These are phyloP conservation scores for Agrotis ipsilon DNA, from an alignment of 2,888 invertebrate genomes.

Conservation along the genomic window DNA sequence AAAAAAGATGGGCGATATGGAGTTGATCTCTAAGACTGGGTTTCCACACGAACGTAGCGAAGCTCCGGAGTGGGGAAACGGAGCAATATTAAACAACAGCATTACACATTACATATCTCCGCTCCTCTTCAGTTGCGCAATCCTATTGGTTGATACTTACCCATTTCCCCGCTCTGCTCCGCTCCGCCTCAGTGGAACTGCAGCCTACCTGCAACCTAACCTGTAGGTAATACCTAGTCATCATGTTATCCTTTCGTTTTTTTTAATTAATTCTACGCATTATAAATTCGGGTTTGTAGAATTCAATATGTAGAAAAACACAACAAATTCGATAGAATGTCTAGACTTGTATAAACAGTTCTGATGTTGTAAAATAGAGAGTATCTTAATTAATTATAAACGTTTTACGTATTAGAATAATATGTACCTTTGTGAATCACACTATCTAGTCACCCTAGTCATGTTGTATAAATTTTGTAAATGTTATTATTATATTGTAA, in stretches of 20 bases:
- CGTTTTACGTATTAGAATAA: slow-evolving; percentile 24
- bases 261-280: background rate
- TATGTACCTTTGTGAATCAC: slow-evolving; percentile 43
- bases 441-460: slow-evolving; percentile 65
- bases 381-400: slow-evolving; percentile 20
- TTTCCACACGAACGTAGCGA: too few species aligned
- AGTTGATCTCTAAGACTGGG: background rate
- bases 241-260: too few species aligned
- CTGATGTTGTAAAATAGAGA: slow-evolving; percentile 10
- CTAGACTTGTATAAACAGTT: slow-evolving; percentile 5
- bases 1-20: too few species aligned
- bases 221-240: background rate
- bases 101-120: too few species aligned
- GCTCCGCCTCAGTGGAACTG: too few species aligned
- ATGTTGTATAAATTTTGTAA: slow-evolving; percentile 69
- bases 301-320: slow-evolving; percentile 6
- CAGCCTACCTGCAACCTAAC: too few species aligned
- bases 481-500: slow-evolving; percentile 60
- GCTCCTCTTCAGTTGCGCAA: too few species aligned
- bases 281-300: slow-evolving; percentile 15
- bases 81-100: too few species aligned
- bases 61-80: too few species aligned
- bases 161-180: too few species aligned
- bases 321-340: slow-evolving; percentile 16
- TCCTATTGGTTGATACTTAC: too few species aligned